Percentiles rank a stretch among this genome's conserved stretches.
Conservation (phyloP, 2,888 invertebrate species). For the Idaea aversata region DNA sequence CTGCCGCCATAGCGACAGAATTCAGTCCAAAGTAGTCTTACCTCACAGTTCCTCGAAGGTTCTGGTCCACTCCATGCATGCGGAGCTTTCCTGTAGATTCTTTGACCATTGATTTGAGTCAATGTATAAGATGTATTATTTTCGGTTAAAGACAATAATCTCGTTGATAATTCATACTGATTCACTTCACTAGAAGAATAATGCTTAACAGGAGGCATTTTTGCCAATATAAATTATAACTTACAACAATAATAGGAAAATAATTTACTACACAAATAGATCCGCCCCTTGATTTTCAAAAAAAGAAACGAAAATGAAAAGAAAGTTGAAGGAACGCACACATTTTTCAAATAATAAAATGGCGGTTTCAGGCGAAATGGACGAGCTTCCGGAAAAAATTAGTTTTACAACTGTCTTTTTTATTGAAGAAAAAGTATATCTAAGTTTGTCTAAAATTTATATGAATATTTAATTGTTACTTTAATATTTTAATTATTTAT, state of each 20-base stretch:
- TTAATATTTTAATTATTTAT: background rate
- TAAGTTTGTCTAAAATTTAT: background rate
- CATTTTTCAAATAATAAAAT: constrained; percentile 45
- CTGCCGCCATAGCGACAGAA: background rate
- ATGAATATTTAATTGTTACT: background rate
- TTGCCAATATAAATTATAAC: constrained; percentile 63
- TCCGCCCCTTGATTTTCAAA: constrained; percentile 50
- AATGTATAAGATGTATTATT: constrained; percentile 73
- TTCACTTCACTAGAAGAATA: constrained; percentile 76
- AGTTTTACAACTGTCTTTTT: constrained; percentile 6
- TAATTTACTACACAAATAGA: constrained; percentile 43
- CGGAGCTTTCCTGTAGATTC: constrained; percentile 83
- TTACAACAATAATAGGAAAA: constrained; percentile 67
- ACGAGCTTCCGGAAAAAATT: constrained; percentile 6
- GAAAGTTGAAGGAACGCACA: constrained; percentile 36
- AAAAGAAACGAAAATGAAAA: constrained; percentile 54
- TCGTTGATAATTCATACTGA: constrained; percentile 77
- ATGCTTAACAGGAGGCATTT: constrained; percentile 74
- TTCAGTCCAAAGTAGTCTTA: constrained; percentile 39
- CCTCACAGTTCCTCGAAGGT: constrained; percentile 83
- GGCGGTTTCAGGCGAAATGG: constrained; percentile 35
- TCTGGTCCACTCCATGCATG: constrained; percentile 75
- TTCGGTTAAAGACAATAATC: constrained; percentile 74
- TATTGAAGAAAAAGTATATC: background rate
- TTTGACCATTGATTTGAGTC: constrained; percentile 85